Base-by-base conservation (phyloP, 2,888 invertebrate genomes). In the Perizoma flavofasciatum region DNA sequence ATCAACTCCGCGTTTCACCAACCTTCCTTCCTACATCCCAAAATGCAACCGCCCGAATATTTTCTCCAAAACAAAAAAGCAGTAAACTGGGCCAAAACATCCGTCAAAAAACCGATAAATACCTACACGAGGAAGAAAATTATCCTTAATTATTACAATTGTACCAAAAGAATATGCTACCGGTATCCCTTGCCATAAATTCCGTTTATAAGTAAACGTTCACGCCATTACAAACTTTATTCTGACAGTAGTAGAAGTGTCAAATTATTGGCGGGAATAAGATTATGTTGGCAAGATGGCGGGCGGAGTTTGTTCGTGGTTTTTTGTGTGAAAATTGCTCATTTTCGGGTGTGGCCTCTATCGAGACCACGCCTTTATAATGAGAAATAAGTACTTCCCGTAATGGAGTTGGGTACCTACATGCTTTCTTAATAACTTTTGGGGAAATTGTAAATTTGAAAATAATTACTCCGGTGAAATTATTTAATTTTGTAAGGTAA, bases 131-230 rank as follows among this genome's bases (percentile, higher is more conserved):
- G 59, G 65, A 71, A 73, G 78, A 73, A 81, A 82, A 81, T 79
- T 74, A 72, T 72, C 68, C 68, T 76, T 81, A 79, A 81, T 81
- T 79, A 81, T 77, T 72, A 69, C 68, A 67, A 69, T 65, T 61
- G 60, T 63, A 59, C 59, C 72, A 33, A 62, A 61, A 55, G 55
- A 49, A 62, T 60, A 57, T 56, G 43, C 51, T 49, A 34, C 58
- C 35, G 45, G 46, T 44, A 44, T 11, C 43, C 7, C n/a, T 4
- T 48, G 34, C 50, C 45, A 44, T 45, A n/a, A 34, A 59, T 10
- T 49, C 47, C 0, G 35, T 55, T 49, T 34, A 55, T 62, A 67
- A 59, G 48, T 41, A 47, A 63, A 46, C n/a, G 46, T 56, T 34
- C 33, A 45, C 59, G 63, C 37, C 46, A 64, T 62, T 59, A 22